These are phyloP conservation scores for Rhinogobius similis DNA, from an alignment of 2,113 vertebrate species.

Conservation along the genomic window DNA sequence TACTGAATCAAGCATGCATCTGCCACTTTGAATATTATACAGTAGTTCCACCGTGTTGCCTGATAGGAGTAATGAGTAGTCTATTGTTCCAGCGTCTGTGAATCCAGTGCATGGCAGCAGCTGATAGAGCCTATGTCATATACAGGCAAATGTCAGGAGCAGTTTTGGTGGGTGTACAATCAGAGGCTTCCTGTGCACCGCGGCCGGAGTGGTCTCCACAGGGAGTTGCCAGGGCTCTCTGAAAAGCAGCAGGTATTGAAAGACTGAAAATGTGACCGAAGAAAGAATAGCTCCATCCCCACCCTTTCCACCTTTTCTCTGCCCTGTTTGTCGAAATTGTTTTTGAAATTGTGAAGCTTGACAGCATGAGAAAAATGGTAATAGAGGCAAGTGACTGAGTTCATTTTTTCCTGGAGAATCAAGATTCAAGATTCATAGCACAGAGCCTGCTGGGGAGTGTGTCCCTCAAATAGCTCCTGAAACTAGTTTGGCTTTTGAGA, in stretches of 20 bases:
- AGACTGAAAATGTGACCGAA: constrained; percentile 49
- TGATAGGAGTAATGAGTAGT: not conserved
- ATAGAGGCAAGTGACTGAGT: constrained; percentile 23
- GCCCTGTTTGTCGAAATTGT: constrained; percentile 46
- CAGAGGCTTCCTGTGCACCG: constrained; percentile 40
- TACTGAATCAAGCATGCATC: not conserved
- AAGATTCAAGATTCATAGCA: constrained; percentile 21
- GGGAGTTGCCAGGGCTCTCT: constrained; percentile 44
- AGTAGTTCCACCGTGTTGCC: not conserved
- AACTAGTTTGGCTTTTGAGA: constrained; percentile 25
- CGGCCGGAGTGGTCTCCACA: constrained; percentile 14
- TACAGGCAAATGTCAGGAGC: constrained; percentile 9
- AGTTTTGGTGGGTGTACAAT: constrained; percentile 41
- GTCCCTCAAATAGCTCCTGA: constrained; percentile 34
- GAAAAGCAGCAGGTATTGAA: constrained; percentile 50
- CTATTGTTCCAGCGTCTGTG: not conserved
- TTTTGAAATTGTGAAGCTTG: constrained; percentile 42
- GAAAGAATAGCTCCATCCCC: constrained; percentile 53
- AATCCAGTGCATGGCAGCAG: not conserved
- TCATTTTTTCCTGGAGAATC: constrained; percentile 5
- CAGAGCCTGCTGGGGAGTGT: constrained; percentile 17
- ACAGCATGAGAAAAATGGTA: constrained; percentile 48
- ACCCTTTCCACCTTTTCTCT: constrained; percentile 71
- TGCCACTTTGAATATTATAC: not conserved
- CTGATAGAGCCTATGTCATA: not conserved